phyloP scores from a whole-genome alignment of 2,797 vertebrate species.

The Sebastiscus albofasciatus region DNA sequence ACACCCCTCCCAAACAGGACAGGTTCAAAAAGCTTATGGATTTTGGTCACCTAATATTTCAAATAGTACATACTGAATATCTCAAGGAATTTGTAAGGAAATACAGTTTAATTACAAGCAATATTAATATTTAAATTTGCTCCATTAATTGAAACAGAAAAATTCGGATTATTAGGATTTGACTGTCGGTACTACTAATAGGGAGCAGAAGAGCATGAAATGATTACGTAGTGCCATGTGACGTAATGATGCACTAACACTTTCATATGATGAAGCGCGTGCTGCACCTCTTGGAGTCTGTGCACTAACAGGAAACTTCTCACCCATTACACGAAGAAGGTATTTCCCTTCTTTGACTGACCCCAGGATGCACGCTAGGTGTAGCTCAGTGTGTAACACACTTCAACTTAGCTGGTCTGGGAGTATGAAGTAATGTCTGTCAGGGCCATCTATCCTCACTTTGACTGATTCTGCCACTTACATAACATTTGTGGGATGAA shows the following conservation, averaged over 20 bases:
- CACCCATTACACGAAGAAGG: slow-evolving; percentile 51
- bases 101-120: background rate
- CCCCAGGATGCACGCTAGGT: slow-evolving; percentile 28
- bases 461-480: slow-evolving; percentile 29
- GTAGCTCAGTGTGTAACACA: slow-evolving; percentile 3
- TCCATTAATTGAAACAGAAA: background rate
- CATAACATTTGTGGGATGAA: background rate
- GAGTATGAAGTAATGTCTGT: slow-evolving; percentile 76
- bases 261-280: slow-evolving; percentile 19
- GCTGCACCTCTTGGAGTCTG: slow-evolving; percentile 9
- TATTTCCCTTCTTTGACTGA: slow-evolving; percentile 57
- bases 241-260: slow-evolving; percentile 28
- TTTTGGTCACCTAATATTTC: background rate
- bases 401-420: slow-evolving; percentile 40
- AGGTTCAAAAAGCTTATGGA: too few species aligned
- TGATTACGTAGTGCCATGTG: slow-evolving; percentile 12
- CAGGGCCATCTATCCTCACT: slow-evolving; percentile 55
- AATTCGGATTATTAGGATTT: background rate
- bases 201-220: background rate
- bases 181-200: background rate
- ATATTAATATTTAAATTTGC: background rate
- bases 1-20: too few species aligned
- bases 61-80: background rate
- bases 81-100: background rate
- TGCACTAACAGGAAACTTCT: slow-evolving; percentile 43